Evolutionary conservation across 1,140 invertebrate species (phyloP).

Genomic region (Papilio helenus): DNA sequence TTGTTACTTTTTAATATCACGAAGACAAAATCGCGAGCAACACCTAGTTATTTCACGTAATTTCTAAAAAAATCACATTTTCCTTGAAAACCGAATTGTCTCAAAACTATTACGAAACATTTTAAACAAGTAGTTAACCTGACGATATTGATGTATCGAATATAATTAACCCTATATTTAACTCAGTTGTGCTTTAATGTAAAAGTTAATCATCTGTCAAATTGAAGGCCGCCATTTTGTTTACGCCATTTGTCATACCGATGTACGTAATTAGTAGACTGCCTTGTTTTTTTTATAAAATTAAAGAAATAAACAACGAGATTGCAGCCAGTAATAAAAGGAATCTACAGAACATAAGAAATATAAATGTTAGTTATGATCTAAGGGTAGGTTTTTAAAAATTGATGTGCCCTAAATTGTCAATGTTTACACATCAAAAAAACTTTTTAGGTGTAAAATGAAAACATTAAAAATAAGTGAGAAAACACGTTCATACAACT

Average conservation of each 20-base stretch:
- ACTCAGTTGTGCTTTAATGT: conserved; percentile 1
- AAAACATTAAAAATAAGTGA: neutral
- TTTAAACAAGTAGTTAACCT: conserved; percentile 14
- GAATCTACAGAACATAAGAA: neutral
- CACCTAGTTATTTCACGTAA: too few species aligned
- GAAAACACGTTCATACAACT: neutral
- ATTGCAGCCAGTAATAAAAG: neutral
- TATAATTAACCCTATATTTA: conserved; percentile 32
- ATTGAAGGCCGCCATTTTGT: conserved; percentile 30
- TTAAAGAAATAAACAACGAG: neutral
- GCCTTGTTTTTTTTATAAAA: conserved; percentile 8
- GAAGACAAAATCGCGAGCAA: too few species aligned
- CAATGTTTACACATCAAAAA: neutral
- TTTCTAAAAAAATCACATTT: neutral
- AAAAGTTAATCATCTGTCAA: conserved; percentile 35
- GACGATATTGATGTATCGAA: neutral
- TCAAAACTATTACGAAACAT: conserved; percentile 3
- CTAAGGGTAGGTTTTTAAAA: neutral
- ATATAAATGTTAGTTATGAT: neutral
- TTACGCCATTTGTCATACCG: neutral
- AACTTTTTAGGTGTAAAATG: neutral
- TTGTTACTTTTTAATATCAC: too few species aligned
- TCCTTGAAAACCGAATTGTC: neutral
- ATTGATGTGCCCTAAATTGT: neutral
- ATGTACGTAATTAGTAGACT: conserved; percentile 11